phyloP scores from a whole-genome alignment of 30 jellyfish, hydroid and myxozoan genomes.

The Turritopsis rubra region DNA sequence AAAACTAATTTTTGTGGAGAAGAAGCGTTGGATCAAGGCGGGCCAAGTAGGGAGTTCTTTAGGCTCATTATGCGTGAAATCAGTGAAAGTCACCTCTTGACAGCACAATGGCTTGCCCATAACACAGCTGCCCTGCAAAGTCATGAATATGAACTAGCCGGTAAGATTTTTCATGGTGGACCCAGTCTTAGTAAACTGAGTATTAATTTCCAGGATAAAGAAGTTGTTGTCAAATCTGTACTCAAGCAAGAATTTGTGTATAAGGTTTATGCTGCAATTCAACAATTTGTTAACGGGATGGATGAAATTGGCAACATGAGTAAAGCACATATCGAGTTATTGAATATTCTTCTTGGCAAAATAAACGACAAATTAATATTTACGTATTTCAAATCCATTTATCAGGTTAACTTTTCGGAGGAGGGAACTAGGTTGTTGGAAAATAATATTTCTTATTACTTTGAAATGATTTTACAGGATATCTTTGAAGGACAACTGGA shows the following conservation, averaged over 20 bases:
- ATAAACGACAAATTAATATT: not conserved
- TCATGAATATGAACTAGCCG: slow-evolving; percentile 36
- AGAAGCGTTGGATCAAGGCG: not conserved
- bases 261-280: slow-evolving; percentile 33
- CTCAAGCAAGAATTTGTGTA: slow-evolving; percentile 28
- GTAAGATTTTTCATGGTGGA: slow-evolving; percentile 37
- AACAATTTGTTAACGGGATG: slow-evolving; percentile 36
- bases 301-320: slow-evolving; percentile 10
- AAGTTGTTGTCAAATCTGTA: slow-evolving; percentile 30
- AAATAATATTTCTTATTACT: too few relatives aligned
- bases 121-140: slow-evolving; percentile 1
- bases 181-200: slow-evolving; percentile 35
- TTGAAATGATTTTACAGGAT: too few relatives aligned
- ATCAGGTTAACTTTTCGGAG: not conserved
- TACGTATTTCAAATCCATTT: not conserved
- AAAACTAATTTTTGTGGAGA: not conserved
- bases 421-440: not conserved
- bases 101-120: slow-evolving; percentile 25
- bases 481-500: too few relatives aligned
- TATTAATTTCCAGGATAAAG: slow-evolving; percentile 21
- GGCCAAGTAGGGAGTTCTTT: not conserved
- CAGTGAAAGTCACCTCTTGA: not conserved
- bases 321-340: not conserved
- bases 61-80: not conserved
- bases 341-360: not conserved